phyloP scores from a whole-genome alignment of 2,888 invertebrate species.

The Chaetogeoica ovagalla region DNA sequence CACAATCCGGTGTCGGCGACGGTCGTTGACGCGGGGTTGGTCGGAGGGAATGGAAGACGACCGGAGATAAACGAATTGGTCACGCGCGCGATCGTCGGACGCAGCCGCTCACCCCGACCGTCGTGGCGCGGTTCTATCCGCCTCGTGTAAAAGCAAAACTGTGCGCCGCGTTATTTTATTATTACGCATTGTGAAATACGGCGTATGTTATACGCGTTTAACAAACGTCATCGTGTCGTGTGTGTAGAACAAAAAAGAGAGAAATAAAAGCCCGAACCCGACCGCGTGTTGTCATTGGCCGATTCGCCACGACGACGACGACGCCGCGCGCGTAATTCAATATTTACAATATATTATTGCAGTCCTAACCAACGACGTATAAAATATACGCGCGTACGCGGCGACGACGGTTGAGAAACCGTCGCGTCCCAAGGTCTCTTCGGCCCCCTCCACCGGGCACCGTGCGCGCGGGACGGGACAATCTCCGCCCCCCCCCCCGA shows the following conservation, averaged over 20 bases:
- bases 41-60: not conserved
- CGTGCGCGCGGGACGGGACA: no score
- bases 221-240: not conserved
- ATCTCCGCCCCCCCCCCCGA: no score
- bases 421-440: no score
- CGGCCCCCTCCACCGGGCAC: no score
- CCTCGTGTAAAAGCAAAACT: no score
- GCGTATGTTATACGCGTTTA: not conserved
- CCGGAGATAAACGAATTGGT: conserved; percentile 48
- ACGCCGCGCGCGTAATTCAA: conserved; percentile 27
- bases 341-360: conserved; percentile 40
- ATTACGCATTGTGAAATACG: not conserved
- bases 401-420: no score
- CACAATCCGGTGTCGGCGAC: not conserved
- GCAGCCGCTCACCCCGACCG: no score
- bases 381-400: not conserved
- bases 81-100: conserved; percentile 21
- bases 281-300: conserved; percentile 43
- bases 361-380: not conserved
- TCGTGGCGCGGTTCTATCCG: not conserved
- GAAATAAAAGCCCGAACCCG: conserved; percentile 7
- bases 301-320: conserved; percentile 41
- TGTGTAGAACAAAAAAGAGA: no score
- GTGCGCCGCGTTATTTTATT: no score
- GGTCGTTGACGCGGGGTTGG: no score